Conservation (phyloP, 1,140 invertebrate genomes). For the Neuroterus valhalla region DNA sequence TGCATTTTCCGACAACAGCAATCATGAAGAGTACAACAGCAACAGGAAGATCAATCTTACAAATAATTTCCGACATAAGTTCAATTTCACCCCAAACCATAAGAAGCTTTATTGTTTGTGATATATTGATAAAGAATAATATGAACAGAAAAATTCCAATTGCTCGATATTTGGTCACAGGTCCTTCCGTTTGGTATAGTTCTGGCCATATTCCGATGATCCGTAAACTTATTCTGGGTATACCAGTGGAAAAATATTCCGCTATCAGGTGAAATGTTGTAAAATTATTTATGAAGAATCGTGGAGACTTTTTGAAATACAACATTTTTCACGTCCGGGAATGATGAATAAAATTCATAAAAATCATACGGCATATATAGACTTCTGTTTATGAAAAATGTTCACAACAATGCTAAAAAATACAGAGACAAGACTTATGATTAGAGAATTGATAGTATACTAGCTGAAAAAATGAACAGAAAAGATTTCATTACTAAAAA, state of each 20-base stretch:
- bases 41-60: constrained; percentile 24
- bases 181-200: background rate
- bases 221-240: constrained; percentile 17
- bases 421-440: too few relatives aligned
- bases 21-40: constrained; percentile 27
- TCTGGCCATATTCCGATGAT: constrained; percentile 39
- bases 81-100: constrained; percentile 23
- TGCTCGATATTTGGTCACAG: background rate
- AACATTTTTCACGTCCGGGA: too few relatives aligned
- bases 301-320: too few relatives aligned
- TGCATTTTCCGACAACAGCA: constrained; percentile 5
- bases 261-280: background rate
- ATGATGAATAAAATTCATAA: too few relatives aligned
- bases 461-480: too few relatives aligned
- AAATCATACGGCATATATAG: too few relatives aligned
- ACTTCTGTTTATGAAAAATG: too few relatives aligned
- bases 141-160: constrained; percentile 13
- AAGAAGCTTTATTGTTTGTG: constrained; percentile 30
- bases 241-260: background rate
- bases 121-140: constrained; percentile 26
- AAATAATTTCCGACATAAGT: constrained; percentile 17
- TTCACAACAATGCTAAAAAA: too few relatives aligned
- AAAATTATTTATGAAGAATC: background rate
- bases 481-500: too few relatives aligned
- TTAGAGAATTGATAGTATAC: too few relatives aligned